Base-by-base conservation (phyloP, 2,797 vertebrate genomes). In the Adelosebastes latens region DNA sequence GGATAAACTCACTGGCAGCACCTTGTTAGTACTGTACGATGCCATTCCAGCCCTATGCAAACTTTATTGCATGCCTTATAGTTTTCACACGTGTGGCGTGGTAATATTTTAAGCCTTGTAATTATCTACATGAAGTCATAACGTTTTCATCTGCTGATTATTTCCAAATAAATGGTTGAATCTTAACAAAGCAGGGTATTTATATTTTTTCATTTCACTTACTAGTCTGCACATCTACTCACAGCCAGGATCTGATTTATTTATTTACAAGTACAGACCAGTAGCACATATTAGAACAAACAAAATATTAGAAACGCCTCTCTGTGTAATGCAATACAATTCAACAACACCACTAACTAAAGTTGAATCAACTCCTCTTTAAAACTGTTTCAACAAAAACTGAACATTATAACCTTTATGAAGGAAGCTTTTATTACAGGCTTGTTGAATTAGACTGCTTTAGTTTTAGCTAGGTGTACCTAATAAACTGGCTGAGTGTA, bases 51-150 rank as follows among this genome's bases (percentile, higher is more conserved):
- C 56, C 83, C 88, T 83, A 85, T 93, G 89, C 89, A 92, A 89
- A 81, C 11, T 27, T 56, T 80, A 71, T 58, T 90, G 93, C 94
- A 94, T 93, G 93, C 87, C 90, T 89, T 91, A 83, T 85, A 82
- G 73, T 75, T 77, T 85, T 71, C 72, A 80, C 62, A 64, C n/a
- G 7, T 27, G 72, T 78, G 31, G 61, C 61, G 64, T 78, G 42
- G 67, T 74, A 11, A 73, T 60, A 55, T 88, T 88, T 86, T 66
- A 88, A 85, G 29, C 80, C 71, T 83, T 90, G 80, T 86, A 80
- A 83, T 83, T 83, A 75, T 82, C 60, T 42, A 77, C 74, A 75
- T 58, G 8, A 76, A 81, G 36, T 73, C 63, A 76, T 77, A 66
- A 68, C 6, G 9, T 90, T 90, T 89, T 87, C 82, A 77, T 73